phyloP scores from a whole-genome alignment of 2,797 vertebrate genomes.

The Carduelis carduelis region DNA sequence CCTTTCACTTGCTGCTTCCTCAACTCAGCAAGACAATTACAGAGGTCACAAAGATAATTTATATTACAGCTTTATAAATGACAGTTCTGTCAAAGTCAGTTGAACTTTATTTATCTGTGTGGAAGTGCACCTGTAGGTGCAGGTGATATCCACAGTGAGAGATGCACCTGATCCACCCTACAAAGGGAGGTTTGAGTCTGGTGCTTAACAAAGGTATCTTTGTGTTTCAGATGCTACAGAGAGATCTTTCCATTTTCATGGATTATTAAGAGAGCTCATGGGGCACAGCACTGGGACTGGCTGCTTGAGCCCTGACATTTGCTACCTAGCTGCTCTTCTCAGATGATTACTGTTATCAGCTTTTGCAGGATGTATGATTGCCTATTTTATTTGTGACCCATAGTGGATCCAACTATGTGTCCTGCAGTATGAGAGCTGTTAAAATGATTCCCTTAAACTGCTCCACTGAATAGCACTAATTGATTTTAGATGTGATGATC shows the following conservation, averaged over 20 bases:
- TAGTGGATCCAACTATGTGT: neutral
- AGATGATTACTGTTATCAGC: neutral
- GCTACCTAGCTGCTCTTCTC: neutral
- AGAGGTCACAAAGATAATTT: neutral
- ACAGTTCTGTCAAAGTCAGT: neutral
- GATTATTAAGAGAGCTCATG: neutral
- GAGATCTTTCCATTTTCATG: neutral
- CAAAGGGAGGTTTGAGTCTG: neutral
- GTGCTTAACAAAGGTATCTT: neutral
- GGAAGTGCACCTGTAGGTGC: neutral
- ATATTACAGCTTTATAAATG: neutral
- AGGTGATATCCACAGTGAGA: neutral
- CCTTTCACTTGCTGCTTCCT: neutral
- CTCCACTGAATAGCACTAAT: slow-evolving; percentile 1
- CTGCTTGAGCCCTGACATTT: neutral
- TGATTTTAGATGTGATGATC: slow-evolving; percentile 22
- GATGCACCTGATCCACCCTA: neutral
- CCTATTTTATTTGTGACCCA: neutral
- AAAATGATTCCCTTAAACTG: neutral
- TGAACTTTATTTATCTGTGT: neutral
- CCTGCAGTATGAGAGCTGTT: neutral
- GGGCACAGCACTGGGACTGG: neutral
- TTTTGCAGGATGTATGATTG: neutral
- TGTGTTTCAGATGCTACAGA: neutral
- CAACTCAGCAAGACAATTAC: neutral